phyloP scores from a whole-genome alignment of 2,113 vertebrate species.

The Eudorcas thomsonii region DNA sequence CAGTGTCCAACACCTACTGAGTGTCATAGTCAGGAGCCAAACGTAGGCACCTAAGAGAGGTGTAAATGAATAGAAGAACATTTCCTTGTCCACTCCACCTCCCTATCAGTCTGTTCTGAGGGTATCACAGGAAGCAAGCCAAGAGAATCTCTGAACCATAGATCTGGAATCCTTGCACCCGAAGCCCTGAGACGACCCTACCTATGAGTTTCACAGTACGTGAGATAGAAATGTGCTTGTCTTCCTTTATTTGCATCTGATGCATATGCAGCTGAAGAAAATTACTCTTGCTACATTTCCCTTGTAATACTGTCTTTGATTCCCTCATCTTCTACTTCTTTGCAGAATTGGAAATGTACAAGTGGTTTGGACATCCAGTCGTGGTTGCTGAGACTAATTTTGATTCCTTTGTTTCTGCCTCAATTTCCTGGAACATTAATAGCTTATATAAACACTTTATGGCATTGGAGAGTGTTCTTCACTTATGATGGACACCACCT shows the following conservation, averaged over 20 bases:
- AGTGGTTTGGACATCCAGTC: background rate
- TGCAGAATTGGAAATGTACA: background rate
- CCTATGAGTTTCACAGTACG: background rate
- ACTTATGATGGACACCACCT: background rate
- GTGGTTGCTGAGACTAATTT: background rate
- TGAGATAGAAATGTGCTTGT: background rate
- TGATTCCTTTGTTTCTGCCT: background rate
- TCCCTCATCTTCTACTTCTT: background rate
- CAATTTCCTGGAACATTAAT: background rate
- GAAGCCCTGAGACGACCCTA: background rate
- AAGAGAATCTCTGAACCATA: background rate
- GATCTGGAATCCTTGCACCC: background rate
- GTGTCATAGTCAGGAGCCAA: background rate
- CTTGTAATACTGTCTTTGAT: background rate
- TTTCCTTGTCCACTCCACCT: background rate
- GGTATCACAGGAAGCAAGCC: background rate
- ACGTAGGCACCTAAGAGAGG: background rate
- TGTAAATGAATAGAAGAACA: background rate
- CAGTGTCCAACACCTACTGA: background rate
- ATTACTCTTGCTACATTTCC: background rate
- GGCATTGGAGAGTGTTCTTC: background rate
- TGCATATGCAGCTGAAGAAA: background rate
- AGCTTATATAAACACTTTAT: background rate
- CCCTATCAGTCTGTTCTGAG: background rate
- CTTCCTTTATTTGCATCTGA: background rate